Percentiles rank a stretch among this genome's conserved stretches.
phyloP scores from a whole-genome alignment of 2,797 vertebrate species.

The Epinephelus awoara region DNA sequence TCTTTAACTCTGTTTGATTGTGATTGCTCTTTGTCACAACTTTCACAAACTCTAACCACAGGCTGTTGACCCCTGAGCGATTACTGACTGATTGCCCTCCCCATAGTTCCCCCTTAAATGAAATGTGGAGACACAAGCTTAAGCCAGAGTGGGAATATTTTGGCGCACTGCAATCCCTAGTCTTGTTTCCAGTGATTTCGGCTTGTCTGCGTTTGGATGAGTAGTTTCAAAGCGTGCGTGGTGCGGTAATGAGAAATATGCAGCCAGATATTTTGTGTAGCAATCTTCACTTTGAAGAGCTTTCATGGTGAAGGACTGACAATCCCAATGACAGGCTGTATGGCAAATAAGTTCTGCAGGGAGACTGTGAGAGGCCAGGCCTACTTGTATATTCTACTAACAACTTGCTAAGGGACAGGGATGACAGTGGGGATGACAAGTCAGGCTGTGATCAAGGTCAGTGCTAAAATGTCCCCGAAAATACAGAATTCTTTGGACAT shows the following conservation, averaged over 20 bases:
- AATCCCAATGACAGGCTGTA: constrained; percentile 46
- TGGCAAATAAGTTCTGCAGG: constrained; percentile 52
- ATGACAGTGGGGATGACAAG: constrained; percentile 70
- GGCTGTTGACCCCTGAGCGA: constrained; percentile 58
- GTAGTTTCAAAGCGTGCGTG: not conserved
- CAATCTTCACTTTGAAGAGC: constrained; percentile 40
- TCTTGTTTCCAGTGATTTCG: constrained; percentile 32
- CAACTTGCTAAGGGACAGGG: constrained; percentile 60
- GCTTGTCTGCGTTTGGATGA: constrained; percentile 15
- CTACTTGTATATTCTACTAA: constrained; percentile 69
- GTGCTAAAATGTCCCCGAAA: constrained; percentile 55
- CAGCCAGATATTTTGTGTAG: constrained; percentile 48
- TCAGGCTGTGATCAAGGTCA: constrained; percentile 73
- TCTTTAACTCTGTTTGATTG: constrained; percentile 61
- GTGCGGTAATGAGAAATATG: constrained; percentile 35
- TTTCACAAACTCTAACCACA: constrained; percentile 26
- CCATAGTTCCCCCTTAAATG: constrained; percentile 13
- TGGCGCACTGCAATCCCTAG: constrained; percentile 1
- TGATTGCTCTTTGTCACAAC: constrained; percentile 59
- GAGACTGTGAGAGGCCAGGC: constrained; percentile 31
- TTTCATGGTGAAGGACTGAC: constrained; percentile 44
- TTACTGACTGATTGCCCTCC: constrained; percentile 60
- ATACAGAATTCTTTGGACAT: constrained; percentile 46
- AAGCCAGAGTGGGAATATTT: constrained; percentile 10
- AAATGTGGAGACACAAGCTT: constrained; percentile 9